phyloP scores from a whole-genome alignment of 2,888 invertebrate species.

The Ctenicera cuprea region DNA sequence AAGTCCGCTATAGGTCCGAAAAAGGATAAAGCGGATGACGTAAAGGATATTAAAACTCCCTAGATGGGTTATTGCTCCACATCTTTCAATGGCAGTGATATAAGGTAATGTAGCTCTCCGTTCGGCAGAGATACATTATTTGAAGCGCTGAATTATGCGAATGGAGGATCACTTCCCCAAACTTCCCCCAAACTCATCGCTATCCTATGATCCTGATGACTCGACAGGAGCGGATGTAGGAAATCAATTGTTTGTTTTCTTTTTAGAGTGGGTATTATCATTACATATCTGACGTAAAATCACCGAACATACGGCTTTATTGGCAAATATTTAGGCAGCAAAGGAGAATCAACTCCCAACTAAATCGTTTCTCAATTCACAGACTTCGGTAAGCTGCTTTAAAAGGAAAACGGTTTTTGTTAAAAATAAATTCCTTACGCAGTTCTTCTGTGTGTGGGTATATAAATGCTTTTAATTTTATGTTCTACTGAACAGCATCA shows the following conservation, averaged over 20 bases:
- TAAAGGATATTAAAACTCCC: constrained; percentile 48
- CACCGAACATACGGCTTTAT: constrained; percentile 14
- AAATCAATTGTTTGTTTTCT: constrained; percentile 44
- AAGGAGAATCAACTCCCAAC: not conserved
- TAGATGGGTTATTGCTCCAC: constrained; percentile 52
- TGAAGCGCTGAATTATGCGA: constrained; percentile 55
- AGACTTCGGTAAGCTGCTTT: constrained; percentile 19
- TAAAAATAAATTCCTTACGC: constrained; percentile 27
- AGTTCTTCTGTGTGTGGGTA: not conserved
- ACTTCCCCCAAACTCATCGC: constrained; percentile 35
- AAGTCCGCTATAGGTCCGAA: constrained; percentile 34
- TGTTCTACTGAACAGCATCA: too few relatives aligned
- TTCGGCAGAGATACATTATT: constrained; percentile 55
- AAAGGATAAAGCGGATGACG: constrained; percentile 44
- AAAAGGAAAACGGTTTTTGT: constrained; percentile 17
- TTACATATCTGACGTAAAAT: constrained; percentile 25
- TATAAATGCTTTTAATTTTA: too few relatives aligned
- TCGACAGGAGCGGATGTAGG: constrained; percentile 36
- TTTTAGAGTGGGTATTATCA: constrained; percentile 26
- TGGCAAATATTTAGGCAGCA: constrained; percentile 32
- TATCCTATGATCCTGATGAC: constrained; percentile 43
- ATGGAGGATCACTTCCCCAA: constrained; percentile 47
- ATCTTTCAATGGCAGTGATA: constrained; percentile 55
- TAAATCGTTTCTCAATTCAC: constrained; percentile 28
- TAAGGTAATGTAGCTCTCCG: constrained; percentile 53